phyloP scores from a whole-genome alignment of 2,113 vertebrate genomes.

The Tretioscincus oriximinensis region DNA sequence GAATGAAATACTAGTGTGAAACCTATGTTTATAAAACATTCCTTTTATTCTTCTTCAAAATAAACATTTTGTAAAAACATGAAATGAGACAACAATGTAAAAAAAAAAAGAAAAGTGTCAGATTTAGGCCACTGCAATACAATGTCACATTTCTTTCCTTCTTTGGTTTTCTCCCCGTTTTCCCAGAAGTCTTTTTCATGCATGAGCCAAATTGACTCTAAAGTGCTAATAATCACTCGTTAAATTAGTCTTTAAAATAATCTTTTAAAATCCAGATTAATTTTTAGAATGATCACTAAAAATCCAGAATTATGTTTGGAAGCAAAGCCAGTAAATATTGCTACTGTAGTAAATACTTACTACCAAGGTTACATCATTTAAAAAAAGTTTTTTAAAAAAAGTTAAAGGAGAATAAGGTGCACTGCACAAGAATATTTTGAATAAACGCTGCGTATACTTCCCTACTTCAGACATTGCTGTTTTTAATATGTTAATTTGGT shows the following conservation, averaged over 20 bases:
- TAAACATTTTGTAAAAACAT: slow-evolving; percentile 53
- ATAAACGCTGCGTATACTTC: slow-evolving; percentile 33
- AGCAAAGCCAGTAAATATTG: slow-evolving; percentile 20
- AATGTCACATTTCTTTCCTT: not conserved
- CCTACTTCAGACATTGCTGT: too few species aligned
- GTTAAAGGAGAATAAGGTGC: slow-evolving; percentile 3
- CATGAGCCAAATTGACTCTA: slow-evolving; percentile 3
- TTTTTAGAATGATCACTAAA: not conserved
- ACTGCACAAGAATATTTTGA: not conserved
- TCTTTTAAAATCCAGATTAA: not conserved
- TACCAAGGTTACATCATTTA: slow-evolving; percentile 44
- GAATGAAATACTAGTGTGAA: slow-evolving; percentile 16
- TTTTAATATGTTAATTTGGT: too few species aligned
- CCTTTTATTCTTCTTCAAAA: slow-evolving; percentile 61
- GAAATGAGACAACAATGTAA: slow-evolving; percentile 1
- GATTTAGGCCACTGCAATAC: not conserved
- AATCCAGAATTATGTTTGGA: too few species aligned
- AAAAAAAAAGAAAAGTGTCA: not conserved
- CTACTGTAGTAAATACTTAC: slow-evolving; percentile 36
- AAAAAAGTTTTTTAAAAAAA: slow-evolving; percentile 38
- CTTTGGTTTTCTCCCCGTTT: not conserved
- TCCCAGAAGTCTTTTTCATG: not conserved
- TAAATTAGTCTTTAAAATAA: too few species aligned
- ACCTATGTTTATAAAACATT: not conserved
- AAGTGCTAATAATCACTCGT: not conserved